These are phyloP conservation scores for Tetragnatha montana DNA, from an alignment of 2,888 invertebrate species.

Conservation along the genomic window DNA sequence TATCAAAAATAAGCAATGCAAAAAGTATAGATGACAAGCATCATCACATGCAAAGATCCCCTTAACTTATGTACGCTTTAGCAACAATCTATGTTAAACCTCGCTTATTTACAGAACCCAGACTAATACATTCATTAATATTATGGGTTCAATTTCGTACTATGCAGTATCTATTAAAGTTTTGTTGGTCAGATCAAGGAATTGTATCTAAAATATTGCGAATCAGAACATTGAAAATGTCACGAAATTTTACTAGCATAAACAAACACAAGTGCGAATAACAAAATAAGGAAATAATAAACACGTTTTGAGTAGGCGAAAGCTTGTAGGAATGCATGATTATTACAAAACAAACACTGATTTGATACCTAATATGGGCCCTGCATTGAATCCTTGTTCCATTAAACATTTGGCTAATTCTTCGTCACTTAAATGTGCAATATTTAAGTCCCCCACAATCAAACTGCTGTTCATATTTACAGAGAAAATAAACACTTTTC, in stretches of 20 bases:
- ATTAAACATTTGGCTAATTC: conserved; percentile 34
- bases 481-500: background rate
- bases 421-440: conserved; percentile 51
- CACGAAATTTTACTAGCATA: too few species aligned
- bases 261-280: background rate
- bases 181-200: too few species aligned
- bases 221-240: background rate
- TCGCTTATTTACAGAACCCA: too few species aligned
- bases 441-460: conserved; percentile 55
- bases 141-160: too few species aligned
- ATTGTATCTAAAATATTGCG: too few species aligned
- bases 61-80: too few species aligned
- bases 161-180: too few species aligned
- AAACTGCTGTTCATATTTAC: conserved; percentile 58
- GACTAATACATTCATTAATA: too few species aligned
- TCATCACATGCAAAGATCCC: too few species aligned
- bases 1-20: too few species aligned
- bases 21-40: too few species aligned
- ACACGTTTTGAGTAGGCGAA: background rate
- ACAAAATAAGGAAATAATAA: background rate
- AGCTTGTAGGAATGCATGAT: background rate
- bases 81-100: too few species aligned
- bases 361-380: conserved; percentile 54
- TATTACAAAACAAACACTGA: background rate
- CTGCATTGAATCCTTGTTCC: conserved; percentile 48